Evolutionary conservation across 2,797 vertebrate genomes (phyloP), one percentile per base, ranked within the genome.

Genomic region (Catamblyrhynchus diadema): DNA sequence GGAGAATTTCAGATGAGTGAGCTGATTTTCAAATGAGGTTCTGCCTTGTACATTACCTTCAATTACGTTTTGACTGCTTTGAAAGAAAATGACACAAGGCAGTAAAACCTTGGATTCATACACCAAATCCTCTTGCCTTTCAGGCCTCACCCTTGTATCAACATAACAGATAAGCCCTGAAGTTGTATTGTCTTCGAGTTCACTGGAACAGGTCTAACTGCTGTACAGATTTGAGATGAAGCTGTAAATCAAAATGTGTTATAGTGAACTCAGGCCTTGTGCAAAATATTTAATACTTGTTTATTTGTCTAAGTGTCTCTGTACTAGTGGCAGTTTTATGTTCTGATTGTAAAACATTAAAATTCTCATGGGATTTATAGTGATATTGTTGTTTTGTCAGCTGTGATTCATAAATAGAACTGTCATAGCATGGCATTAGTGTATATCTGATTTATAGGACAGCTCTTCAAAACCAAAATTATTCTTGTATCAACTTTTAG

Each of bases 401-500:
- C 91, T 5, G 74, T 95, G 93, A 83, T 94, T 87, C 89, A 78
- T 95, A 30, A 91, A 74, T 50, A 86, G 82, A 90, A 92, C 62
- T 73, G 57, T 95, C 94, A 71, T 94, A 91, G 97, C 95, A 97
- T 96, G 96, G 84, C 81, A 89, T 96, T 93, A 81, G 45, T 95
- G 67, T 94, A 62, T 91, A 92, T 54, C 91, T 2, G 14, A 48
- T 94, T 96, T 93, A 94, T 73, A 88, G 77, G 77, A 79, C 71
- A 91, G 45, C 74, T 96, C 89, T 94, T 94, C 60, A 86, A 89
- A 91, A 97, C 83, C 77, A 96, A 96, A 98, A 97, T 91, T 98
- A 98, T 98, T 98, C 98, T 98, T 98, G 94, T 98, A 98, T 96
- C 30, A 96, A 96, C 96, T 96, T 97, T 96, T 94, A 96, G 97